Base-by-base conservation (phyloP, 2,797 vertebrate species). In the Sebastes itinus region DNA sequence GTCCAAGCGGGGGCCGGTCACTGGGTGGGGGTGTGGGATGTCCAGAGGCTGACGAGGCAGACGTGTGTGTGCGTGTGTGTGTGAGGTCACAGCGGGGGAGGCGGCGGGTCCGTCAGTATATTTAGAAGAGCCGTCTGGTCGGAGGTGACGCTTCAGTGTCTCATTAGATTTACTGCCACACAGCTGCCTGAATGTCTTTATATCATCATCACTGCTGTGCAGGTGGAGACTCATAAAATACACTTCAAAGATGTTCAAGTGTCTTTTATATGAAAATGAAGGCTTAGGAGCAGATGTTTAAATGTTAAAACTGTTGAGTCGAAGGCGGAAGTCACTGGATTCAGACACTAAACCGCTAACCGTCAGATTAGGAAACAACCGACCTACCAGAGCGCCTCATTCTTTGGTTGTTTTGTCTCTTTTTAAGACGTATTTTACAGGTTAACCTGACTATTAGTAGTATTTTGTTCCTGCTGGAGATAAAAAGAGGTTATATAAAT, bases 1-100 rank as follows among this genome's bases (percentile, higher is more conserved):
- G 63, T 18, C 20, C 46, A n/a, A 38, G 46, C 1, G 49, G 68
- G 69, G 35, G n/a, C 23, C 2, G 32, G 83, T 67, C 81, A 54
- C 60, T 25, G 42, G 66, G 77, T 1, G 77, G 52, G 75, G 78
- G 61, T 62, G 5, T 22, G 72, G 54, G 61, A 54, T 14, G 67
- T 79, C 65, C 72, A 67, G 75, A 72, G 74, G 84, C 63, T 25
- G 69, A 49, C 59, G n/a, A 71, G 75, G 82, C 62, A 22, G 69
- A 33, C 56, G 20, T 20, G 27, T 9, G 63, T 7, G 33, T 54
- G 68, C 25, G 5, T 65, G 63, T 64, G 11, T 78, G 30, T 56
- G 56, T 65, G 14, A 66, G 64, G 63, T 65, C 69, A 30, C 6
- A n/a, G 55, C 2, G 18, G 22, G 52, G 38, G 52, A 68, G 18